These are phyloP conservation scores for Hyphantria cunea DNA, from an alignment of 1,140 invertebrate species.

Conservation along the genomic window DNA sequence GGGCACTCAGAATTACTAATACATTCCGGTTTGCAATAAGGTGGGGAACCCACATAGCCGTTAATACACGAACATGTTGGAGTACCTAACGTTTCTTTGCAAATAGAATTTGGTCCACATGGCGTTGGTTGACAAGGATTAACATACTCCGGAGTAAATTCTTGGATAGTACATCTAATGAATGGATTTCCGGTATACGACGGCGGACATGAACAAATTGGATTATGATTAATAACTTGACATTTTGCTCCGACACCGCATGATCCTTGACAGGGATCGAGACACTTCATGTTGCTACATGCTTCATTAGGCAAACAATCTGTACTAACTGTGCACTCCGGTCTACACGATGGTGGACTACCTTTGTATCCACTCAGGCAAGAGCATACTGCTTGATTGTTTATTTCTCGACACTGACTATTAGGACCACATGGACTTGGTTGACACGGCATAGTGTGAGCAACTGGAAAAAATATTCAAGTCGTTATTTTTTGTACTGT, in stretches of 20 bases:
- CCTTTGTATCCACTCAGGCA: conserved; percentile 89
- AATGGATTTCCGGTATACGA: conserved; percentile 89
- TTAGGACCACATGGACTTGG: conserved; percentile 85
- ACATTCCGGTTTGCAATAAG: conserved; percentile 86
- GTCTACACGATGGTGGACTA: conserved; percentile 89
- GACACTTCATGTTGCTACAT: conserved; percentile 88
- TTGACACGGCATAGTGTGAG: conserved; percentile 79
- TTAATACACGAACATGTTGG: conserved; percentile 84
- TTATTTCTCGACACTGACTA: conserved; percentile 86
- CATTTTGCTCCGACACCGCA: conserved; percentile 87
- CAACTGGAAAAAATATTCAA: conserved; percentile 52
- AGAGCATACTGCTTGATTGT: conserved; percentile 86
- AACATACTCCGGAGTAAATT: conserved; percentile 66
- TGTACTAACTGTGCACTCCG: conserved; percentile 85
- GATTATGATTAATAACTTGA: conserved; percentile 89
- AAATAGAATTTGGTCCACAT: conserved; percentile 86
- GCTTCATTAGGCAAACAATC: conserved; percentile 87
- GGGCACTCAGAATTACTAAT: conserved; percentile 85
- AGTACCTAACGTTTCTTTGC: conserved; percentile 82
- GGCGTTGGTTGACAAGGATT: conserved; percentile 85
- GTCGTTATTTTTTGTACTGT: background rate
- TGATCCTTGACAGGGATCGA: conserved; percentile 88
- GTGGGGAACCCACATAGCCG: conserved; percentile 83
- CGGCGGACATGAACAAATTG: conserved; percentile 87
- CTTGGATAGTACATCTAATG: conserved; percentile 81